Evolutionary conservation across 1,140 invertebrate species (phyloP).

Genomic region (Manduca sexta): DNA sequence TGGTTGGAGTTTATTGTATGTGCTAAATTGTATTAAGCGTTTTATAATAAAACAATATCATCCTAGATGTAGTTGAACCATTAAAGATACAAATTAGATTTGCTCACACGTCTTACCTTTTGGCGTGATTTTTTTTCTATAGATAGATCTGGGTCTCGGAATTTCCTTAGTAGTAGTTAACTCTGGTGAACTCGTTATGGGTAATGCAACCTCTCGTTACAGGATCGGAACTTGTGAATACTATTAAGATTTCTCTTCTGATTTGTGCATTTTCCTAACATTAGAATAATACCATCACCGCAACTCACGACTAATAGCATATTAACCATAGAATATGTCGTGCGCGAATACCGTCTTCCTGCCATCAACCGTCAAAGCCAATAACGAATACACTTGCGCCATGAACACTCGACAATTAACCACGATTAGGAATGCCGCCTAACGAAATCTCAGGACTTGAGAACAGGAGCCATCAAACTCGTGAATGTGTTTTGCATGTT

Average conservation of each 20-base stretch:
- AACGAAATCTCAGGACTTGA: conserved; percentile 51
- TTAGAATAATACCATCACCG: background rate
- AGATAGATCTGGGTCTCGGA: background rate
- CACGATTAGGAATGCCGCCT: conserved; percentile 52
- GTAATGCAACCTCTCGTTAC: background rate
- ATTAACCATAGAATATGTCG: conserved; percentile 13
- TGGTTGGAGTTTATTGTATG: conserved; percentile 17
- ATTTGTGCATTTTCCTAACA: background rate
- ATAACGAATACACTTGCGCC: conserved; percentile 36
- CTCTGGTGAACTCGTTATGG: background rate
- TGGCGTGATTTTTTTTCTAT: conserved; percentile 43
- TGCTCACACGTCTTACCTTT: conserved; percentile 64
- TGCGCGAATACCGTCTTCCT: conserved; percentile 67
- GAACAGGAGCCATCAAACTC: conserved; percentile 38
- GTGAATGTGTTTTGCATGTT: conserved; percentile 65
- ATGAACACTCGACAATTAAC: conserved; percentile 47
- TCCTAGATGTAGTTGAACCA: conserved; percentile 9
- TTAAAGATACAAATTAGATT: conserved; percentile 14
- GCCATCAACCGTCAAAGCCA: conserved; percentile 38
- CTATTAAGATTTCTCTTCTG: background rate
- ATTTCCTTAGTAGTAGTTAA: background rate
- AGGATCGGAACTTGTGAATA: background rate
- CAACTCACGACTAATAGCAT: background rate
- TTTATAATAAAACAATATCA: conserved; percentile 12
- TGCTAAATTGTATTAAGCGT: conserved; percentile 4